Evolutionary conservation across 2,113 vertebrate genomes (phyloP).

Genomic region (Tauraco erythrolophus): DNA sequence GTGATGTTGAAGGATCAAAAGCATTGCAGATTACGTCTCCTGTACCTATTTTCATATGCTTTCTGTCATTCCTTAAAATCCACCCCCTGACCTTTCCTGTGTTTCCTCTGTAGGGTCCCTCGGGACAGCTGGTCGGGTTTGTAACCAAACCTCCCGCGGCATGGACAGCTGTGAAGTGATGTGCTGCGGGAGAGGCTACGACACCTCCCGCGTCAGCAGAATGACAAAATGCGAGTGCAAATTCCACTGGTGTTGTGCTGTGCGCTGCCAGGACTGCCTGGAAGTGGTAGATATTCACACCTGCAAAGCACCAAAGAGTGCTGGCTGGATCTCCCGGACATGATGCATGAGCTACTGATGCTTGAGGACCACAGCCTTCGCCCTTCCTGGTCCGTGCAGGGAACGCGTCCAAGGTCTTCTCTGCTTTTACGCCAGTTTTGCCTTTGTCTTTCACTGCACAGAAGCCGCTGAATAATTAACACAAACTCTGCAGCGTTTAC

Average conservation of each 20-base stretch:
- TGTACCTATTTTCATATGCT: background rate
- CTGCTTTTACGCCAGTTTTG: background rate
- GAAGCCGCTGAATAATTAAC: background rate
- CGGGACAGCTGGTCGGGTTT: conserved; percentile 89
- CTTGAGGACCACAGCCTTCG: background rate
- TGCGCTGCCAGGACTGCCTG: conserved; percentile 92
- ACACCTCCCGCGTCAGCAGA: conserved; percentile 87
- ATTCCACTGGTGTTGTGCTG: conserved; percentile 96
- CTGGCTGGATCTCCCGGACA: conserved; percentile 63
- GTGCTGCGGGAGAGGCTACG: conserved; percentile 95
- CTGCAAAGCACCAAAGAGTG: conserved; percentile 88
- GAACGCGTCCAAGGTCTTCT: background rate
- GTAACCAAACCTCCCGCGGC: conserved; percentile 89
- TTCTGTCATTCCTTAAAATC: background rate
- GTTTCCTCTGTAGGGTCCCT: conserved; percentile 81
- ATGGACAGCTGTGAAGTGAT: conserved; percentile 95
- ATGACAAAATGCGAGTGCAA: conserved; percentile 94
- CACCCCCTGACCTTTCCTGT: background rate
- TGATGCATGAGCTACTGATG: background rate
- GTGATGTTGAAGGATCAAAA: background rate
- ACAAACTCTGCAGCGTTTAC: background rate
- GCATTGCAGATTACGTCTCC: background rate
- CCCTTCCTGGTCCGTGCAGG: background rate
- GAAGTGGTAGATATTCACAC: conserved; percentile 92
- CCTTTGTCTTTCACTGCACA: background rate